Conservation (phyloP, 2,797 vertebrate species). For the Hirundo rustica region DNA sequence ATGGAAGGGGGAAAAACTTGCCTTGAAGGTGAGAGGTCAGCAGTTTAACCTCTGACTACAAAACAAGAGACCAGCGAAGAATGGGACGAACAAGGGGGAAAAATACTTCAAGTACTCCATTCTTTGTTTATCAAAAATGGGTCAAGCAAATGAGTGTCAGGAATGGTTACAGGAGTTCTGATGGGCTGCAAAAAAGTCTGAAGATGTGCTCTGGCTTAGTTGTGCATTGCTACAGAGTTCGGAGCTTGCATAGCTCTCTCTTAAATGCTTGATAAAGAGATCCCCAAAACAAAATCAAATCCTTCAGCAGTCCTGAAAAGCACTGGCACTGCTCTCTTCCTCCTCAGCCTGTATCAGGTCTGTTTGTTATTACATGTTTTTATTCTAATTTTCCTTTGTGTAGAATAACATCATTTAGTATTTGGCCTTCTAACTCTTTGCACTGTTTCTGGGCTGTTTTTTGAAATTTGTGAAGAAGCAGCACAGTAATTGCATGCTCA, state of each 20-base stretch:
- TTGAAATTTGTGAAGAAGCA: not conserved
- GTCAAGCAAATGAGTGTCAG: constrained; percentile 69
- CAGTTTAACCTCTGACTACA: constrained; percentile 95
- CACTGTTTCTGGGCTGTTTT: not conserved
- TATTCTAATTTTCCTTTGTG: not conserved
- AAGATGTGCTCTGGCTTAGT: not conserved
- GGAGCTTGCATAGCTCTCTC: not conserved
- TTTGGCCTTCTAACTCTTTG: not conserved
- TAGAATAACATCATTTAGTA: not conserved
- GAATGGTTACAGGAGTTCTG: constrained; percentile 49
- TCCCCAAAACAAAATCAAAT: not conserved
- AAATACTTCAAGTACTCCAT: constrained; percentile 76
- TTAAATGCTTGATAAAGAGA: not conserved
- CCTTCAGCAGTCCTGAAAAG: not conserved
- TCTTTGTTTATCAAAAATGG: constrained; percentile 67
- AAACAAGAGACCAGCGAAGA: constrained; percentile 80
- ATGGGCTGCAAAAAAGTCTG: constrained; percentile 18
- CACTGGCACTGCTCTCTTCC: not conserved
- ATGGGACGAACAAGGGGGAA: constrained; percentile 81
- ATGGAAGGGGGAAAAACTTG: constrained; percentile 76
- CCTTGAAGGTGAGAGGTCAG: constrained; percentile 92
- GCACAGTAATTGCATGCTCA: not conserved
- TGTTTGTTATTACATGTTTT: not conserved
- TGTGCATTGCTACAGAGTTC: not conserved
- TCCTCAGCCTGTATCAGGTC: not conserved